These are phyloP conservation scores for Hemibagrus guttatus DNA, from an alignment of 2,797 vertebrate genomes.

Conservation along the genomic window DNA sequence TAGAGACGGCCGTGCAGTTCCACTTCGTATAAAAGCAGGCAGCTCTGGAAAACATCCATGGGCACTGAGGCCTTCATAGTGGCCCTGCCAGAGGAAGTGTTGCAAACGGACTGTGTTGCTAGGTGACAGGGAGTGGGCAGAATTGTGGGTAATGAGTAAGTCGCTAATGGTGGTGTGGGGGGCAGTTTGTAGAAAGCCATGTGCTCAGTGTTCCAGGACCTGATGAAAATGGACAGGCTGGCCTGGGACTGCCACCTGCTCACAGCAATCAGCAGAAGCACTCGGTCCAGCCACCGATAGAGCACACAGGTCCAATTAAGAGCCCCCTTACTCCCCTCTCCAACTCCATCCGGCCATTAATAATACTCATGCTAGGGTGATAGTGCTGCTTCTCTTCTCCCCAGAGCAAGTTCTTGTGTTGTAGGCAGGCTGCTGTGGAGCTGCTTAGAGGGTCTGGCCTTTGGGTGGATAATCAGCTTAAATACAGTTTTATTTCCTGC, in stretches of 20 bases:
- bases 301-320: constrained; percentile 85
- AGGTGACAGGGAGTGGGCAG: constrained; percentile 67
- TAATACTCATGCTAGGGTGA: constrained; percentile 83
- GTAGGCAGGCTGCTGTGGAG: constrained; percentile 62
- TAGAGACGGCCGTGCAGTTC: constrained; percentile 7
- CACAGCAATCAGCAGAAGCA: constrained; percentile 78
- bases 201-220: constrained; percentile 81
- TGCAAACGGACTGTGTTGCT: constrained; percentile 69
- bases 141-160: constrained; percentile 72
- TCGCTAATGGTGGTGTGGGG: constrained; percentile 13
- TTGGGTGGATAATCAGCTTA: constrained; percentile 83
- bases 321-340: constrained; percentile 73
- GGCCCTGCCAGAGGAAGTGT: constrained; percentile 65
- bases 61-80: constrained; percentile 57
- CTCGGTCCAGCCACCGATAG: constrained; percentile 78
- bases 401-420: constrained; percentile 67
- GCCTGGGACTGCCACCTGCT: constrained; percentile 81
- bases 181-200: constrained; percentile 67
- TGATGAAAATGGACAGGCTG: constrained; percentile 82
- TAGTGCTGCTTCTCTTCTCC: constrained; percentile 77
- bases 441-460: constrained; percentile 77
- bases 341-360: constrained; percentile 81
- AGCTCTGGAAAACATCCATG: constrained; percentile 56
- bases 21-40: constrained; percentile 49
- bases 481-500: constrained; percentile 83